phyloP scores from a whole-genome alignment of 2,797 vertebrate genomes.

The Danionella dracula region DNA sequence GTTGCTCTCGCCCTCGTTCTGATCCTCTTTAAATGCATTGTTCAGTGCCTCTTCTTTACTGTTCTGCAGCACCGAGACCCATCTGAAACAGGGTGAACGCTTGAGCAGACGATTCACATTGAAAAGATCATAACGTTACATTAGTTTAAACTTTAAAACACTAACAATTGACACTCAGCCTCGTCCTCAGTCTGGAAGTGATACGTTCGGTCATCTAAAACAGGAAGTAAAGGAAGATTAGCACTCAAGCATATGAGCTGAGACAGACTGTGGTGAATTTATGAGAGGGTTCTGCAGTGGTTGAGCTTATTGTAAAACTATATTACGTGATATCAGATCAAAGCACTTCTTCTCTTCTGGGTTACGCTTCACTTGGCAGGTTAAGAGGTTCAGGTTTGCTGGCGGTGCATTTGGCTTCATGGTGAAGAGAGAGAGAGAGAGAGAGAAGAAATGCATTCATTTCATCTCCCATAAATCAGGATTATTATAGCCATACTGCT shows the following conservation, averaged over 20 bases:
- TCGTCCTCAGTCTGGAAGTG: conserved; percentile 95
- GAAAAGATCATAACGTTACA: no score
- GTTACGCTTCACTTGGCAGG: conserved; percentile 94
- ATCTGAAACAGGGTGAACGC: conserved; percentile 56
- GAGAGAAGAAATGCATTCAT: background rate
- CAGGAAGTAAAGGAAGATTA: background rate
- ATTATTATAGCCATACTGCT: background rate
- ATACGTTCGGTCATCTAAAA: conserved; percentile 88
- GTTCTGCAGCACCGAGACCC: conserved; percentile 88
- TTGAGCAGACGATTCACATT: background rate
- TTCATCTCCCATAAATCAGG: background rate
- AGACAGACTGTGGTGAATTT: background rate
- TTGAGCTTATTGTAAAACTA: conserved; percentile 36
- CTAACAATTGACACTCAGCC: conserved; percentile 91
- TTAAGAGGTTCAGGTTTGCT: conserved; percentile 93
- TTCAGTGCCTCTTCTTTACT: conserved; percentile 88
- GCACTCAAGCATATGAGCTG: background rate
- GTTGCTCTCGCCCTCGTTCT: conserved; percentile 85
- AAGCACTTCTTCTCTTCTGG: conserved; percentile 95
- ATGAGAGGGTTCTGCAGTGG: background rate
- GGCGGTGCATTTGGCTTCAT: conserved; percentile 83
- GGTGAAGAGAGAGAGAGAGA: background rate
- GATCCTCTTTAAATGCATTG: conserved; percentile 88
- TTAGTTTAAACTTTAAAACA: conserved; percentile 24
- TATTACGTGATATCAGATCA: conserved; percentile 95